Conservation (phyloP, 53 echinoderm and acorn worm genomes). For the Luidia sarsii region DNA sequence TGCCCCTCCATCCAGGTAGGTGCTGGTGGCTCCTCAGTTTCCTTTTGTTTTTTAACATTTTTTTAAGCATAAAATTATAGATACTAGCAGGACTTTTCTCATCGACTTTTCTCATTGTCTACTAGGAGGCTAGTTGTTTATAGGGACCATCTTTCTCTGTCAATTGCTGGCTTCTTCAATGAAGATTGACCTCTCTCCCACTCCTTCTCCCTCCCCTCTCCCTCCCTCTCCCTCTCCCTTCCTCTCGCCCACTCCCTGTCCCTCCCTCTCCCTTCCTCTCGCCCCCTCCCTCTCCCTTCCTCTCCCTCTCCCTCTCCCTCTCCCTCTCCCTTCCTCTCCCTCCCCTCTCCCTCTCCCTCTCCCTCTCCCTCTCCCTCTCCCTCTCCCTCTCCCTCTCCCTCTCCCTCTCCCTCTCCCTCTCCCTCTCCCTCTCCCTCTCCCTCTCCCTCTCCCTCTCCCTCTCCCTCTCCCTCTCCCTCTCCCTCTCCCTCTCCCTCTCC, state of each 20-base stretch:
- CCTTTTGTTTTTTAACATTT: conserved; percentile 1
- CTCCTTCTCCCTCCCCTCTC: too few relatives aligned
- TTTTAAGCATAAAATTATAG: too few relatives aligned
- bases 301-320: background rate
- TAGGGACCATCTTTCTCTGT: too few relatives aligned
- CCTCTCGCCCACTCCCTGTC: too few relatives aligned
- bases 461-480: too few relatives aligned
- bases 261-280: too few relatives aligned
- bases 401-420: background rate
- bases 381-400: background rate
- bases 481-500: too few relatives aligned
- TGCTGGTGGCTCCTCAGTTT: background rate
- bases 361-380: background rate
- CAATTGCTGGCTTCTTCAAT: too few relatives aligned
- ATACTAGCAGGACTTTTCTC: too few relatives aligned
- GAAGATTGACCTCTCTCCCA: too few relatives aligned
- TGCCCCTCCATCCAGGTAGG: conserved; percentile 65
- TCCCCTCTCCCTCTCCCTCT: background rate
- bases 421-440: background rate
- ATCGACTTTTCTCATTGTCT: too few relatives aligned
- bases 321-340: background rate
- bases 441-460: background rate
- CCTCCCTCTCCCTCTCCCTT: background rate
- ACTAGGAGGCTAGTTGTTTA: too few relatives aligned
- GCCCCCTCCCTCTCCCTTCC: background rate